phyloP scores from a whole-genome alignment of 1,140 invertebrate species.

The Drosophila rhopaloa region DNA sequence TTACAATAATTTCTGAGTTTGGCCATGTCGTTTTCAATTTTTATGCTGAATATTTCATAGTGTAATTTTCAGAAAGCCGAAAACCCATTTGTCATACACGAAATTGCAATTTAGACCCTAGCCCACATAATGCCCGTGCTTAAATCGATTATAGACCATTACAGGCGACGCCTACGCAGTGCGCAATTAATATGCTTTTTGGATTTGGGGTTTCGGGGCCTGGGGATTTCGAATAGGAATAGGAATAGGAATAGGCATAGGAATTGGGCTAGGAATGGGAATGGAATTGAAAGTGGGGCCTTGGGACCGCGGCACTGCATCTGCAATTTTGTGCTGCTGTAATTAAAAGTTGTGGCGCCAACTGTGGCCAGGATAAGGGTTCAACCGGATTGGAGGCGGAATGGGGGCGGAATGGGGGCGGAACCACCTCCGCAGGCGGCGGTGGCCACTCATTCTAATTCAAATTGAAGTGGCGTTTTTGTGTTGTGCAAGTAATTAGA shows the following conservation, averaged over 20 bases:
- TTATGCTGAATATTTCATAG: not conserved
- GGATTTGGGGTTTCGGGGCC: slow-evolving; percentile 22
- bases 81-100: slow-evolving; percentile 63
- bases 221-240: slow-evolving; percentile 11
- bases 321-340: slow-evolving; percentile 74
- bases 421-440: slow-evolving; percentile 1
- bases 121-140: slow-evolving; percentile 62
- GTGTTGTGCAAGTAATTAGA: slow-evolving; percentile 81
- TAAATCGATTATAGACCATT: slow-evolving; percentile 80
- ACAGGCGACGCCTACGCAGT: slow-evolving; percentile 61
- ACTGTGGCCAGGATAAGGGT: slow-evolving; percentile 62
- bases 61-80: slow-evolving; percentile 27
- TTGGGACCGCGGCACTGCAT: slow-evolving; percentile 39
- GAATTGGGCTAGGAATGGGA: not conserved
- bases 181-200: slow-evolving; percentile 72
- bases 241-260: slow-evolving; percentile 12
- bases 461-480: slow-evolving; percentile 80
- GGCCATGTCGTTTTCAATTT: too few species aligned
- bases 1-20: too few species aligned
- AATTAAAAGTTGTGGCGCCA: slow-evolving; percentile 81
- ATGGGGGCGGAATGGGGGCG: not conserved
- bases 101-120: slow-evolving; percentile 60
- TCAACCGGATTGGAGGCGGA: slow-evolving; percentile 9
- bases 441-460: slow-evolving; percentile 71
- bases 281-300: slow-evolving; percentile 34